These are phyloP conservation scores for Drosophila fulvimacula DNA, from an alignment of 2,888 invertebrate genomes.

Conservation along the genomic window DNA sequence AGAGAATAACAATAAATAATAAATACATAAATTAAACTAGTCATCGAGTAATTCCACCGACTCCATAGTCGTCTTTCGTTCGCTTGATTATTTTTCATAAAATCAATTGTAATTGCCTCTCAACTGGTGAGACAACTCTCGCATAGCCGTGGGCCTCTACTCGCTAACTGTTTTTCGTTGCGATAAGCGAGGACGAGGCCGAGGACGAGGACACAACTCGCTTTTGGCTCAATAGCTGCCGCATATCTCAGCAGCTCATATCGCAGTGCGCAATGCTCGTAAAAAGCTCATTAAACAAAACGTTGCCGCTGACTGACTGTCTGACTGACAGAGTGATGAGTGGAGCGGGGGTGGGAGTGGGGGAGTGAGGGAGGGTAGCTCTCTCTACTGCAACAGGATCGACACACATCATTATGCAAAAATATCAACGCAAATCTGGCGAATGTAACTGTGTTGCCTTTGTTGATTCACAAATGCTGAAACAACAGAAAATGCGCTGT, in stretches of 20 bases:
- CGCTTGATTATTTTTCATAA: background rate
- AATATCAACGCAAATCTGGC: constrained; percentile 53
- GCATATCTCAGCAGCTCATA: constrained; percentile 25
- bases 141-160: constrained; percentile 11
- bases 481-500: constrained; percentile 66
- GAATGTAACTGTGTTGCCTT: constrained; percentile 49
- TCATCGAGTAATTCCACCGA: no score
- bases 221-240: constrained; percentile 11
- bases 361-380: background rate
- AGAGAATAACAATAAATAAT: no score
- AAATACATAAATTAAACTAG: no score
- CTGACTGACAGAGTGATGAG: background rate
- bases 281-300: constrained; percentile 73
- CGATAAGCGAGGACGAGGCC: background rate
- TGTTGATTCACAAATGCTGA: constrained; percentile 58
- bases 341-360: background rate
- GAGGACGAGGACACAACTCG: constrained; percentile 1
- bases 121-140: constrained; percentile 22
- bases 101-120: constrained; percentile 19
- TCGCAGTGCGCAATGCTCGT: constrained; percentile 42
- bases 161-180: constrained; percentile 29
- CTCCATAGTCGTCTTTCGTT: background rate
- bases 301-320: constrained; percentile 37
- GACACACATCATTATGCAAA: constrained; percentile 65
- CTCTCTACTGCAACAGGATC: constrained; percentile 44